These are phyloP conservation scores for Apis mellifera DNA, from an alignment of 1,140 invertebrate species.

Conservation along the genomic window Amel_HAv3.1 CM009943.2:9436501-9437000, in stretches of 20 bases:
- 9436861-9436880: too few species aligned
- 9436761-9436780: not conserved
- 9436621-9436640: constrained; percentile 31
- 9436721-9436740: too few species aligned
- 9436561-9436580: constrained; percentile 43
- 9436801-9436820: too few species aligned
- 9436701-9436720: too few species aligned
- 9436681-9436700: not conserved
- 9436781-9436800: not conserved
- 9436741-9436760: not conserved
- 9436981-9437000: too few species aligned
- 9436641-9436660: not conserved
- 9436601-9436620: constrained; percentile 30
- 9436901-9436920: too few species aligned
- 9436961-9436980: too few species aligned
- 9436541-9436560: constrained; percentile 44
- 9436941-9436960: too few species aligned
- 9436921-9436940: too few species aligned
- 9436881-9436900: too few species aligned
- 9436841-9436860: too few species aligned
- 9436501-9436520: constrained; percentile 41
- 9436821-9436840: too few species aligned
- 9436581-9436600: constrained; percentile 27
- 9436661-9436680: constrained; percentile 6
- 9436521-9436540: constrained; percentile 40